Percentiles rank a stretch among this genome's conserved stretches.
Conservation (phyloP, 1,140 invertebrate species). For the Drosophila bipectinata region DNA sequence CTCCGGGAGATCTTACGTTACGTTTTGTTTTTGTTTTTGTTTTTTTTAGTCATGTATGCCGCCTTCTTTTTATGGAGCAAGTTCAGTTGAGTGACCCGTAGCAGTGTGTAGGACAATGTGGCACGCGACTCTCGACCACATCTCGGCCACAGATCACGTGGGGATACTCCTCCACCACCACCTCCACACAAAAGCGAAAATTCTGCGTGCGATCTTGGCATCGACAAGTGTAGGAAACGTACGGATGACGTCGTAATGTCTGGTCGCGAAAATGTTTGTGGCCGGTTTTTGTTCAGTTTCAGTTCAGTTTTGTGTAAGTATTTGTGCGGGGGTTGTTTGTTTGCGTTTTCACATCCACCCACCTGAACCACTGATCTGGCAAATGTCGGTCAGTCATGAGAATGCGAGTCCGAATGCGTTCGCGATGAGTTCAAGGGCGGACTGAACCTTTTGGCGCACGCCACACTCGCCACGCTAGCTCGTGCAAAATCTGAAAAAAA, state of each 20-base stretch:
- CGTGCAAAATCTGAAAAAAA: neutral
- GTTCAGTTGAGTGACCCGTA: slow-evolving; percentile 68
- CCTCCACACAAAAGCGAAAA: slow-evolving; percentile 54
- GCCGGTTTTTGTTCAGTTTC: slow-evolving; percentile 36
- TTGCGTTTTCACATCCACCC: slow-evolving; percentile 55
- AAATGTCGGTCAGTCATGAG: slow-evolving; percentile 69
- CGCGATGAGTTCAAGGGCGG: slow-evolving; percentile 65
- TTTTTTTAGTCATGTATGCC: neutral
- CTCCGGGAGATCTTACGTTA: slow-evolving; percentile 28
- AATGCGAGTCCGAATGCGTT: slow-evolving; percentile 21
- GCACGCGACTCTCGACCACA: slow-evolving; percentile 60
- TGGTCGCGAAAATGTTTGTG: slow-evolving; percentile 59
- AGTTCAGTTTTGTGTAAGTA: slow-evolving; percentile 6
- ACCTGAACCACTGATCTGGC: slow-evolving; percentile 51
- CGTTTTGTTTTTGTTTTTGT: slow-evolving; percentile 3
- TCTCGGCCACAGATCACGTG: slow-evolving; percentile 38
- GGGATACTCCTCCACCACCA: slow-evolving; percentile 41
- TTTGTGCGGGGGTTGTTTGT: slow-evolving; percentile 65
- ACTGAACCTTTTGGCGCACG: slow-evolving; percentile 51
- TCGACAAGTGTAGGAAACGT: slow-evolving; percentile 65
- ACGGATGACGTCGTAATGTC: slow-evolving; percentile 61
- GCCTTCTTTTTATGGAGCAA: slow-evolving; percentile 71
- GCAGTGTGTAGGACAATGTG: slow-evolving; percentile 68
- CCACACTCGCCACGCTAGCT: slow-evolving; percentile 12
- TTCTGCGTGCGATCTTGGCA: slow-evolving; percentile 69